These are phyloP conservation scores for Cremastinae sp. DNA, from an alignment of 2,888 invertebrate species.

Conservation along the genomic window DNA sequence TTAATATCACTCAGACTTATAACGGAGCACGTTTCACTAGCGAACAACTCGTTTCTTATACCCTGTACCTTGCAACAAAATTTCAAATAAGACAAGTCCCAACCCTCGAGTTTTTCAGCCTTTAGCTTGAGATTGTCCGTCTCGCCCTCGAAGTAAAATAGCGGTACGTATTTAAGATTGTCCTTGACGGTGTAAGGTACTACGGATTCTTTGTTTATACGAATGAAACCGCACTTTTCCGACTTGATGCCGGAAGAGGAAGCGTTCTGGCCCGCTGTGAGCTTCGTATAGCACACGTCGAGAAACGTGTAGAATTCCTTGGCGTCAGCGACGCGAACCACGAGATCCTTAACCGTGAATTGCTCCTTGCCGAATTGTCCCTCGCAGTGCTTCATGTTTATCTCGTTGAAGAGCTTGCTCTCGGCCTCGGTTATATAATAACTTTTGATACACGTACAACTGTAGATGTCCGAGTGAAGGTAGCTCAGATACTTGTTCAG, in stretches of 20 bases:
- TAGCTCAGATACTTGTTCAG: constrained; percentile 94
- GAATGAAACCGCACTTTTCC: constrained; percentile 94
- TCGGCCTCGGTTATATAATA: constrained; percentile 96
- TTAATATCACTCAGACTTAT: constrained; percentile 95
- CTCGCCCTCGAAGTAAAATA: constrained; percentile 95
- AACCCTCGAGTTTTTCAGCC: constrained; percentile 92
- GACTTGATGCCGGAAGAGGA: constrained; percentile 71
- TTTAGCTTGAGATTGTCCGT: constrained; percentile 94
- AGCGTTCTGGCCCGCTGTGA: constrained; percentile 84
- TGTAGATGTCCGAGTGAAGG: constrained; percentile 93
- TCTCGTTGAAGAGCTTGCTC: constrained; percentile 94
- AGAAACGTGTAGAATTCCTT: constrained; percentile 95
- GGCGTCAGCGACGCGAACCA: constrained; percentile 93
- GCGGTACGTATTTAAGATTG: constrained; percentile 92
- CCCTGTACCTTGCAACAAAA: constrained; percentile 97
- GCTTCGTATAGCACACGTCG: constrained; percentile 93
- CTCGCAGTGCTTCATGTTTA: constrained; percentile 95
- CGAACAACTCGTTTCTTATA: constrained; percentile 94
- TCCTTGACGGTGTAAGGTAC: constrained; percentile 95
- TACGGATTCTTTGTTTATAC: constrained; percentile 95
- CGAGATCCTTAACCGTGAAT: constrained; percentile 93
- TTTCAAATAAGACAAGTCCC: constrained; percentile 95
- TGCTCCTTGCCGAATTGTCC: constrained; percentile 93
- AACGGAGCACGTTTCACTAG: constrained; percentile 94
- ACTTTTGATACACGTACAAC: constrained; percentile 94